phyloP scores from a whole-genome alignment of 1,140 invertebrate genomes.

The Harlomillsia oculata region DNA sequence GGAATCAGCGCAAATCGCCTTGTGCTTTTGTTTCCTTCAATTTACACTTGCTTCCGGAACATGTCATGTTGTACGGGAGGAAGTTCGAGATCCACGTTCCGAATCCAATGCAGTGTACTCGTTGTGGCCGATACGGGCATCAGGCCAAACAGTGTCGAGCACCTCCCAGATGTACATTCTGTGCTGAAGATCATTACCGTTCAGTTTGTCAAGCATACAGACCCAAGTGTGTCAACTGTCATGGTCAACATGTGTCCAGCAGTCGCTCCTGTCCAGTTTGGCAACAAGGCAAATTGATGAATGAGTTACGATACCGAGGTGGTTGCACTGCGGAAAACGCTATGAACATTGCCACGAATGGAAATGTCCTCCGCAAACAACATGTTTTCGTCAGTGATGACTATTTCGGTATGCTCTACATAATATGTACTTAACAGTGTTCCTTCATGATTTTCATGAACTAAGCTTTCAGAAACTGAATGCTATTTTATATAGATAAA shows the following conservation, averaged over 20 bases:
- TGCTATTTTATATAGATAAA: slow-evolving; percentile 11
- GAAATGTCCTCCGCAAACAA: slow-evolving; percentile 12
- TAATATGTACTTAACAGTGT: not conserved
- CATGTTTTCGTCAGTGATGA: slow-evolving; percentile 10
- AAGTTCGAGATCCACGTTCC: slow-evolving; percentile 13
- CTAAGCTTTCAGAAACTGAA: not conserved
- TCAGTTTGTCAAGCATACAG: not conserved
- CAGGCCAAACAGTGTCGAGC: slow-evolving; percentile 22
- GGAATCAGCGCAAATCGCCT: slow-evolving; percentile 1
- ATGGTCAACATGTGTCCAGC: slow-evolving; percentile 10
- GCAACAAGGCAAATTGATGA: slow-evolving; percentile 26
- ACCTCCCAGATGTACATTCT: slow-evolving; percentile 10
- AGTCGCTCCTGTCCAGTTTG: slow-evolving; percentile 16
- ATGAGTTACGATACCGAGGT: slow-evolving; percentile 20
- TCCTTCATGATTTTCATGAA: not conserved
- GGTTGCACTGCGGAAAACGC: slow-evolving; percentile 13
- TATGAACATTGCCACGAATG: slow-evolving; percentile 18
- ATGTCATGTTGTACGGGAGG: slow-evolving; percentile 6
- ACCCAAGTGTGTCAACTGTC: slow-evolving; percentile 15
- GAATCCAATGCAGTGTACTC: slow-evolving; percentile 24
- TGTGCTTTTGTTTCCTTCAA: slow-evolving; percentile 27
- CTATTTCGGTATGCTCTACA: too few species aligned
- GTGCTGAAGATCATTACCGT: slow-evolving; percentile 6
- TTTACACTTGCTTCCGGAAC: slow-evolving; percentile 8
- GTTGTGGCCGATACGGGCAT: slow-evolving; percentile 17